Evolutionary conservation across 2,113 vertebrate genomes (phyloP).

Genomic region (Salvator merianae): DNA sequence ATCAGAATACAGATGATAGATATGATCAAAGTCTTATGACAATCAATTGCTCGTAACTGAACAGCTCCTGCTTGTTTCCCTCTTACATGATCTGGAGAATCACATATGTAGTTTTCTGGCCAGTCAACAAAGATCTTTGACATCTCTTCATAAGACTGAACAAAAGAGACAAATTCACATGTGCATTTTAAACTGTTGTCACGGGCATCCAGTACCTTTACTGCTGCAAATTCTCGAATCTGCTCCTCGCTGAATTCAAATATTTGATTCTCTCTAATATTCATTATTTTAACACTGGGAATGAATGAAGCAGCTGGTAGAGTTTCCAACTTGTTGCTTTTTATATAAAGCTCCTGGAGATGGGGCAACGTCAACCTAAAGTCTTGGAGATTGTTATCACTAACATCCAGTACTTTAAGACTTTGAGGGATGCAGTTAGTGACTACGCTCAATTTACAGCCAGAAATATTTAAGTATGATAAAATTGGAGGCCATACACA

Average conservation of each 20-base stretch:
- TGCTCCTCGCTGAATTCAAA: conserved; percentile 71
- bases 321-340: conserved; percentile 81
- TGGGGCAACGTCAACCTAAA: conserved; percentile 72
- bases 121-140: conserved; percentile 65
- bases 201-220: conserved; percentile 77
- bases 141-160: conserved; percentile 36
- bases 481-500: conserved; percentile 83
- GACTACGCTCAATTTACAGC: conserved; percentile 69
- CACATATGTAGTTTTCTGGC: conserved; percentile 78
- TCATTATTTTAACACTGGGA: conserved; percentile 74
- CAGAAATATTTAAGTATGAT: conserved; percentile 83
- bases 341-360: conserved; percentile 83
- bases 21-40: conserved; percentile 76
- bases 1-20: conserved; percentile 65
- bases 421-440: conserved; percentile 76
- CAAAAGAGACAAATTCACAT: conserved; percentile 83
- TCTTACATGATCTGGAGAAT: conserved; percentile 78
- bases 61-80: conserved; percentile 62
- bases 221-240: conserved; percentile 68
- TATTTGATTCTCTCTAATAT: conserved; percentile 79
- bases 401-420: conserved; percentile 85
- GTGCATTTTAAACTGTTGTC: conserved; percentile 86
- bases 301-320: conserved; percentile 73
- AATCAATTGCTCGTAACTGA: conserved; percentile 71
- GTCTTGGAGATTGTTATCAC: conserved; percentile 76